phyloP scores from a whole-genome alignment of 2,797 vertebrate genomes.

The Enteromius mattozi region DNA sequence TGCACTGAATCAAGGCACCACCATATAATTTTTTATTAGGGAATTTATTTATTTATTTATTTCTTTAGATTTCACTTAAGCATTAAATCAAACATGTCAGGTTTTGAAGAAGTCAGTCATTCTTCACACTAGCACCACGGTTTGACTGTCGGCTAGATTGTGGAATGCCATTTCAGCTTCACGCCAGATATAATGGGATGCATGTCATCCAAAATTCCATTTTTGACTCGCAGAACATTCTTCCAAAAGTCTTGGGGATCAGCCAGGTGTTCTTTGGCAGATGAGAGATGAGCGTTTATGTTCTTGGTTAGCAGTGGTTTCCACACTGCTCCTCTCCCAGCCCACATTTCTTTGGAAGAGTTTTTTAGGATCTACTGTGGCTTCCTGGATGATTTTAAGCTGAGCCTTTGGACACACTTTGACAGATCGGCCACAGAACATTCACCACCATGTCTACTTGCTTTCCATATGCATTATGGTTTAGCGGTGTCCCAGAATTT shows the following conservation, averaged over 20 bases:
- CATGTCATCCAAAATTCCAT: constrained; percentile 44
- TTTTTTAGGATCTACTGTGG: constrained; percentile 34
- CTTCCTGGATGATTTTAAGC: constrained; percentile 35
- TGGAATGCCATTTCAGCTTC: constrained; percentile 23
- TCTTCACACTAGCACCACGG: background rate
- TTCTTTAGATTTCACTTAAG: background rate
- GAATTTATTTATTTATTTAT: background rate
- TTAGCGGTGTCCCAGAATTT: background rate
- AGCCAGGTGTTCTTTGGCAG: constrained; percentile 46
- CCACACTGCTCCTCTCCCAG: constrained; percentile 27
- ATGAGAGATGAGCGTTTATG: constrained; percentile 35
- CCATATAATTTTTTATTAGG: background rate
- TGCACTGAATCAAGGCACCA: background rate
- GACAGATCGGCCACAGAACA: constrained; percentile 19
- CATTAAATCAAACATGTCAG: background rate
- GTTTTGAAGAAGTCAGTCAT: background rate
- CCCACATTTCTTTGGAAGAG: constrained; percentile 37
- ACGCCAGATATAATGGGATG: constrained; percentile 31
- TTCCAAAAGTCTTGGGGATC: constrained; percentile 35
- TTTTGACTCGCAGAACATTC: constrained; percentile 39
- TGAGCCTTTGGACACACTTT: constrained; percentile 14
- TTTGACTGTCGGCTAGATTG: background rate
- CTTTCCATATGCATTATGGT: constrained; percentile 9
- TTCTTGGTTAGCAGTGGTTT: constrained; percentile 42
- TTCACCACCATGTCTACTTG: constrained; percentile 36